Evolutionary conservation across 1,140 invertebrate genomes (phyloP).

Genomic region (Calephelis nemesis): DNA sequence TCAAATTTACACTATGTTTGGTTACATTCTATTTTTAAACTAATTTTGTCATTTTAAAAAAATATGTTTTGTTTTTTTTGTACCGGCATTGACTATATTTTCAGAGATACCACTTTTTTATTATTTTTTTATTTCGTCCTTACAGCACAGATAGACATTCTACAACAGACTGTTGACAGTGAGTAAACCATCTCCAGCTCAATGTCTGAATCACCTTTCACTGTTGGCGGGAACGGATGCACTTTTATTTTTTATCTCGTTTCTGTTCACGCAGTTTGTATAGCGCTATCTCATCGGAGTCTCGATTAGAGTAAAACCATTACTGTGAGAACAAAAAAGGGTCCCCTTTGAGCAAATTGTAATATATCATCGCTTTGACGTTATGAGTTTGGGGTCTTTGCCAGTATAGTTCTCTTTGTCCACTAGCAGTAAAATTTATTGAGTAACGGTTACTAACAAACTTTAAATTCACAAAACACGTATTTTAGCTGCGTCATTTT

Average conservation of each 20-base stretch:
- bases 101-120: background rate
- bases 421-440: constrained; percentile 65
- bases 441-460: constrained; percentile 51
- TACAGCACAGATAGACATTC: constrained; percentile 44
- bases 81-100: background rate
- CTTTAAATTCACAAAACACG: constrained; percentile 14
- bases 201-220: constrained; percentile 65
- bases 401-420: constrained; percentile 58
- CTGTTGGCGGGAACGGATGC: constrained; percentile 67
- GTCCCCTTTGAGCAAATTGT: constrained; percentile 77
- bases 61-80: background rate
- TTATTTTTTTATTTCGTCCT: constrained; percentile 24
- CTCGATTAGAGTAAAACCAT: constrained; percentile 75
- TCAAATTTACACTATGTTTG: background rate
- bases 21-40: background rate
- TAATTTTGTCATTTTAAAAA: background rate
- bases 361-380: constrained; percentile 77
- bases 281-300: constrained; percentile 38
- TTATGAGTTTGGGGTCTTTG: constrained; percentile 65
- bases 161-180: constrained; percentile 71
- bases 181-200: constrained; percentile 55
- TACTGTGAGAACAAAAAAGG: constrained; percentile 77
- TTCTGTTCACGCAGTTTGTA: constrained; percentile 31
- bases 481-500: background rate
- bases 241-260: constrained; percentile 43